These are phyloP conservation scores for Gonioctena quinquepunctata DNA, from an alignment of 1,140 invertebrate genomes.

Conservation along the genomic window DNA sequence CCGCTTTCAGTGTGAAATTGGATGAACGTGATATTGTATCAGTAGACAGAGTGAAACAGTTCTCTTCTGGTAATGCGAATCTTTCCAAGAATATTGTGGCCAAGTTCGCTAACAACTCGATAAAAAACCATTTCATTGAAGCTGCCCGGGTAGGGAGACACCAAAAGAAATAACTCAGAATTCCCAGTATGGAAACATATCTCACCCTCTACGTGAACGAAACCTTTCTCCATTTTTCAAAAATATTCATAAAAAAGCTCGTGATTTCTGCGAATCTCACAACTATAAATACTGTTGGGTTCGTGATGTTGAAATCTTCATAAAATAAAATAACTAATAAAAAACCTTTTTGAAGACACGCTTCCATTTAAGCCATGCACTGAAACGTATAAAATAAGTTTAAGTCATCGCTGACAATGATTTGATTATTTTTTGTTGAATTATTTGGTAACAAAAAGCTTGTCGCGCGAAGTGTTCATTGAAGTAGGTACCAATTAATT, in stretches of 20 bases:
- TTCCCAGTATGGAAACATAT: not conserved
- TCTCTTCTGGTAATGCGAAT: not conserved
- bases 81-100: not conserved
- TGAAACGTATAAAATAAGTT: too few relatives aligned
- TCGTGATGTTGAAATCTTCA: not conserved
- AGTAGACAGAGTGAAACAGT: not conserved
- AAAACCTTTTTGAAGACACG: too few relatives aligned
- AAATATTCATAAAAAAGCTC: not conserved
- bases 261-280: not conserved
- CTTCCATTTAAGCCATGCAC: too few relatives aligned
- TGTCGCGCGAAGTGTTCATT: too few relatives aligned
- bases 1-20: too few relatives aligned
- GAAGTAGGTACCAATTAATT: too few relatives aligned
- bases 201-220: not conserved
- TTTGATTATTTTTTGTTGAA: too few relatives aligned
- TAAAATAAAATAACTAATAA: too few relatives aligned
- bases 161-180: not conserved
- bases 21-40: too few relatives aligned
- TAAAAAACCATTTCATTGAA: not conserved
- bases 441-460: too few relatives aligned
- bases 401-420: too few relatives aligned
- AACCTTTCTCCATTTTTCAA: not conserved
- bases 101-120: not conserved
- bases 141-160: not conserved
- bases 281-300: not conserved